Conservation (phyloP, 2,888 invertebrate species). For the Drosophila percnosoma region DNA sequence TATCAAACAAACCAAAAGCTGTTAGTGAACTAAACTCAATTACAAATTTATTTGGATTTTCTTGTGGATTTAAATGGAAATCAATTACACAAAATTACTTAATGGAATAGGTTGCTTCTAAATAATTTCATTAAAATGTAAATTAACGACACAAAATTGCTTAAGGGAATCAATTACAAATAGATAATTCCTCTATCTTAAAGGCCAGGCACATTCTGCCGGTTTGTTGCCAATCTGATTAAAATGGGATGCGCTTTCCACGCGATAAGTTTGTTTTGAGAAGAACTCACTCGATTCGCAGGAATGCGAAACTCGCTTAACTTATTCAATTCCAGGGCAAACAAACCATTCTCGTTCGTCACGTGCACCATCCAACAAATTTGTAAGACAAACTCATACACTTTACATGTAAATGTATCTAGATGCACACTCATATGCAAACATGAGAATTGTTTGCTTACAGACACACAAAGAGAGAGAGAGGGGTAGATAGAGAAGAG, state of each 20-base stretch:
- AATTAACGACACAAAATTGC: neutral
- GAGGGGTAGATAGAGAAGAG: no score
- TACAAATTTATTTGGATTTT: neutral
- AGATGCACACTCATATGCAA: slow-evolving; percentile 38
- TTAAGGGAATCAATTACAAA: neutral
- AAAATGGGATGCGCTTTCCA: neutral
- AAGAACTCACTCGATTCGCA: slow-evolving; percentile 30
- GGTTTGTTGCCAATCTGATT: neutral
- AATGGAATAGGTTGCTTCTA: neutral
- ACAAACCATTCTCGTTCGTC: slow-evolving; percentile 12
- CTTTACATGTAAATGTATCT: slow-evolving; percentile 60
- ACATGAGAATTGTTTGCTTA: slow-evolving; percentile 53
- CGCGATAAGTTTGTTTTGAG: slow-evolving; percentile 17
- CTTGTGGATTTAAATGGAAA: neutral
- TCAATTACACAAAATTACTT: neutral
- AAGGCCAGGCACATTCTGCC: neutral
- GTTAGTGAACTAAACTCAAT: neutral
- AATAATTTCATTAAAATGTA: neutral
- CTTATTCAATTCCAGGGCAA: slow-evolving; percentile 20
- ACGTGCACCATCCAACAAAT: slow-evolving; percentile 35
- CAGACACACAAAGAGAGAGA: neutral
- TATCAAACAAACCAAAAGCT: neutral
- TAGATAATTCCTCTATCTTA: neutral
- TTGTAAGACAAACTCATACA: slow-evolving; percentile 51
- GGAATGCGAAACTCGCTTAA: slow-evolving; percentile 15